Base-by-base conservation (phyloP, 2,888 invertebrate genomes). In the Clunio marinus region DNA sequence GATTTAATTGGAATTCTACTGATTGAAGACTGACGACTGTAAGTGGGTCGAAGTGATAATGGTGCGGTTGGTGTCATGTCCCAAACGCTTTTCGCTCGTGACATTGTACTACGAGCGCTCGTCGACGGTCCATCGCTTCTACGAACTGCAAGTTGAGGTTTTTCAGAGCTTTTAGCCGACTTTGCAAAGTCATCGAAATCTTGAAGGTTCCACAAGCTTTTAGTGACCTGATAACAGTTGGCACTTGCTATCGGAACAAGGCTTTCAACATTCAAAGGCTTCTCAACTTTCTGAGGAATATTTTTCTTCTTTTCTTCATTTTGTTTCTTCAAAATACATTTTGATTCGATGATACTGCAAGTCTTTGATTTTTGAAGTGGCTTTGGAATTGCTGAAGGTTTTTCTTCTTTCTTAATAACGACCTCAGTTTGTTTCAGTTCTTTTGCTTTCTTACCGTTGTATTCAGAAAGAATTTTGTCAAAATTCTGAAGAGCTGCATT, bases 291-390 rank as follows among this genome's bases (percentile, higher is more conserved):
- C 35, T 24, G 27, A 32, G 28, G 68, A 25, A 24, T 63, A 58
- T 27, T 70, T 69, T 13, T 70, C 76, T 71, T 76, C 76, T 70
- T 80, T n/a, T 32, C 24, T n/a, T 66, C 76, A 0, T 82, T 79
- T 73, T 81, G 77, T 75, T 85, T 85, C 74, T 86, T 85, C 63
- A 86, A 76, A 72, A 87, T 84, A 75, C 87, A 87, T 70, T 85
- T 83, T 0, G 86, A 86, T 76, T 86, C 86, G 67, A 86, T 86
- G 70, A 86, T 86, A 74, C 85, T 85, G 75, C 86, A 86, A 72
- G 87, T 88, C 75, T 86, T 86, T 1, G 88, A 85, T 75, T 88
- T 88, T 73, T 86, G 83, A 72, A 88, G 76, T 76, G 72, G 71
- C 17, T 72, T 73, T 10, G 72, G 71, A 35, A 68, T 58, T 1